Evolutionary conservation across 2,113 vertebrate species (phyloP), one percentile per base, ranked within the genome.

Genomic region (Tachysurus fulvidraco): DNA sequence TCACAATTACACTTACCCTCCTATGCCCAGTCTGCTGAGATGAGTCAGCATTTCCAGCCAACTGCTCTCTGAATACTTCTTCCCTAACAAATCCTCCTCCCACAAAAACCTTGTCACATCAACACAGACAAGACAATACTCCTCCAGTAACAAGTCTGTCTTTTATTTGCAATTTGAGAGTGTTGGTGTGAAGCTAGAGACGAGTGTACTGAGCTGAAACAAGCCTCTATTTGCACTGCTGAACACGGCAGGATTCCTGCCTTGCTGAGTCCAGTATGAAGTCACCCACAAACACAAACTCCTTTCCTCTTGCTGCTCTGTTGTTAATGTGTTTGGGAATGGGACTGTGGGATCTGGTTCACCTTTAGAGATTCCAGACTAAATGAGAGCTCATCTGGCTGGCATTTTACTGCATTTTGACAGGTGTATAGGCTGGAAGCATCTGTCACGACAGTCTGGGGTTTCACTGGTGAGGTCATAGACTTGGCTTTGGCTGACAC

Each of bases 31-130:
- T 85, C 82, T 88, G 89, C 76, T 89, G 46, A 59, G 25, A 92
- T 92, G 93, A 94, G 87, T 94, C 92, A 94, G 93, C 93, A 90
- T 80, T 79, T 89, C 82, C 89, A 57, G 86, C 90, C 92, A 92
- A 91, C 92, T 93, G 91, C 85, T 92, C 88, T 88, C 92, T 83
- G 89, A 93, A 92, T 90, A 77, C 84, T 82, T 55, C 86, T 67
- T 67, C 73, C 69, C 36, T 4, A 41, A 25, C 59, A 82, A 54
- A 50, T 50, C 25, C 55, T 25, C 36, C 21, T 41, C n/a, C 23
- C 77, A 85, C 83, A 57, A 81, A 65, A 84, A 62, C 69, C 30
- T 28, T 28, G 12, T 84, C 83, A 84, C 83, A 84, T 84, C 54
- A 83, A 30, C 19, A 8, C 8, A 59, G 30, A 84, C 67, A 59